A percentile compares a stretch with the other conserved stretches of the same genome.
Evolutionary conservation across 2,888 invertebrate species (phyloP).

Genomic region (Sceliomorpha sp.): DNA sequence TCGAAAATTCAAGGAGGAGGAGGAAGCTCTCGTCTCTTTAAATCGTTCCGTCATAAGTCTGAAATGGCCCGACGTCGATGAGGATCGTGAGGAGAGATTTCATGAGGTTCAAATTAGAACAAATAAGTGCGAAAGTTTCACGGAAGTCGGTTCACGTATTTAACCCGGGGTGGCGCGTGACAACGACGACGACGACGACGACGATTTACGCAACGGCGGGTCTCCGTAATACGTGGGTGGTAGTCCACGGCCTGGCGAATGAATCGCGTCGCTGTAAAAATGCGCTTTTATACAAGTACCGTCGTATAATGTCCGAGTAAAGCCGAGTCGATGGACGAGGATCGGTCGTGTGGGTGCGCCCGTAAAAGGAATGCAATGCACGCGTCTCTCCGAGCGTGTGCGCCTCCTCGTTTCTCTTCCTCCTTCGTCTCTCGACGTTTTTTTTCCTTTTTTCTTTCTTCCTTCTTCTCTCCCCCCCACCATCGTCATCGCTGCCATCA

Average conservation of each 20-base stretch:
- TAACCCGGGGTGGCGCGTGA: constrained; percentile 6
- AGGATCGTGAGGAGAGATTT: too few relatives aligned
- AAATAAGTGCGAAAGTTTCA: background rate
- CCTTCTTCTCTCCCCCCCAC: too few relatives aligned
- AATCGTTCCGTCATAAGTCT: too few relatives aligned
- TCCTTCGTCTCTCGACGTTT: constrained; percentile 8
- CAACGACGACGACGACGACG: constrained; percentile 10
- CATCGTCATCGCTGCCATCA: too few relatives aligned
- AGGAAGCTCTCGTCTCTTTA: too few relatives aligned
- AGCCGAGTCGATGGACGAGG: constrained; percentile 24
- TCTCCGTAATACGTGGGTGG: constrained; percentile 65
- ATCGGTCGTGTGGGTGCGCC: constrained; percentile 60
- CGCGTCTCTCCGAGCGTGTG: constrained; percentile 14
- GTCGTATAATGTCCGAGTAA: constrained; percentile 57
- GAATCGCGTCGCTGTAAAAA: constrained; percentile 71
- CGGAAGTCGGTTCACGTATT: constrained; percentile 12
- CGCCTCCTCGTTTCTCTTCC: constrained; percentile 13
- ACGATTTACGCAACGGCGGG: constrained; percentile 48
- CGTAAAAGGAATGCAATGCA: constrained; percentile 69
- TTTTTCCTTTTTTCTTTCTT: constrained; percentile 21
- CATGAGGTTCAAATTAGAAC: background rate
- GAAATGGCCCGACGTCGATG: too few relatives aligned
- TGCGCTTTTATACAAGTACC: constrained; percentile 69
- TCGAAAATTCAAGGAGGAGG: too few relatives aligned
- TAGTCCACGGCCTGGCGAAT: constrained; percentile 66